These are phyloP conservation scores for Phrynocephalus forsythii DNA, from an alignment of 2,797 vertebrate genomes.

Conservation along the genomic window DNA sequence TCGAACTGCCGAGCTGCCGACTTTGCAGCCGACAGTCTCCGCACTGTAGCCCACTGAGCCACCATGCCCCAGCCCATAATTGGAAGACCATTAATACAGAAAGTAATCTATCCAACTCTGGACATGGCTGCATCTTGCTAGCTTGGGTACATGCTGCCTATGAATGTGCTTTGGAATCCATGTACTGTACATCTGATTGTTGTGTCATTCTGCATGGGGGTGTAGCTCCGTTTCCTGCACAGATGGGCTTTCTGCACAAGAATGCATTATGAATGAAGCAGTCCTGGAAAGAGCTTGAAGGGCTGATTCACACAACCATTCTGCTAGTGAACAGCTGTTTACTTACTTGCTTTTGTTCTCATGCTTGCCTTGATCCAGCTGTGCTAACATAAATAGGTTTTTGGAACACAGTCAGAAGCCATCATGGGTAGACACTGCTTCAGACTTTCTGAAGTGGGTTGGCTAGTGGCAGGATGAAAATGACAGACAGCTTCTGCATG, in stretches of 20 bases:
- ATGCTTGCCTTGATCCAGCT: background rate
- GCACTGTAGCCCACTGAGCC: too few relatives aligned
- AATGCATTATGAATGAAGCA: background rate
- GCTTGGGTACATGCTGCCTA: background rate
- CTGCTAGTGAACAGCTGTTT: background rate
- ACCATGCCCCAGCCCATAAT: too few relatives aligned
- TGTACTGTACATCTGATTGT: background rate
- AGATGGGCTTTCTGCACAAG: constrained; percentile 4
- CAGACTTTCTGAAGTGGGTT: background rate
- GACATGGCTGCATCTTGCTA: background rate
- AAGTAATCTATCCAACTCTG: background rate
- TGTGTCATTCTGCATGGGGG: background rate
- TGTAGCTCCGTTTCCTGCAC: constrained; percentile 6
- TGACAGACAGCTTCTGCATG: background rate
- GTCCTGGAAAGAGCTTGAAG: background rate
- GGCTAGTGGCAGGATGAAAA: background rate
- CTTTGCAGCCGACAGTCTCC: too few relatives aligned
- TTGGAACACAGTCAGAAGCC: background rate
- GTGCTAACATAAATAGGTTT: background rate
- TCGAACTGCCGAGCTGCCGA: too few relatives aligned
- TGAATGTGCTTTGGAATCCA: background rate
- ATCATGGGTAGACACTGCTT: background rate
- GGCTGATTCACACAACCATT: constrained; percentile 14
- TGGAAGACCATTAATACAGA: background rate
- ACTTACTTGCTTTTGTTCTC: background rate